Base-by-base conservation (phyloP, 2,113 vertebrate genomes). In the Prochilodus magdalenae region DNA sequence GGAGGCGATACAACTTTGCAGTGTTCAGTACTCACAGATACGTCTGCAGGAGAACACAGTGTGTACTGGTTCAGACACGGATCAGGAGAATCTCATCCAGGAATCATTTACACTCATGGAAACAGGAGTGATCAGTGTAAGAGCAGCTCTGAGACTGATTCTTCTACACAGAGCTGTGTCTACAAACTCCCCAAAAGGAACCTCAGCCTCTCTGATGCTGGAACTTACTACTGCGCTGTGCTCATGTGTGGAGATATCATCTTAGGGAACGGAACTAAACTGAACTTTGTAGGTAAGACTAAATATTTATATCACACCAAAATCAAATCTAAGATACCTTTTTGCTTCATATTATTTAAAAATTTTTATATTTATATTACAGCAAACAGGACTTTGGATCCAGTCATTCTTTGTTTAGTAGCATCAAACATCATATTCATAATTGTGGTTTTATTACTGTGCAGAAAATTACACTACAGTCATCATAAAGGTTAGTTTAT, bases 151-250 rank as follows among this genome's bases (percentile, higher is more conserved):
- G 65, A 67, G 65, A 26, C 65, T 67, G 65, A 22, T 57, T 57
- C 55, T 57, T 13, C 55, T 57, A 57, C 55, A 57, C 55, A 57
- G 55, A 57, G 55, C 55, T 57, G 55, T 57, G 55, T 57, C 55
- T 57, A 57, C 55, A 57, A n/a, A 57, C 55, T 22, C 55, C 55
- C 55, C 55, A 57, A 57, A 22, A 57, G 20, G 4, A 57, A 57
- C 55, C 55, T 57, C 55, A 57, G 55, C 22, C 55, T 57, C 55
- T 67, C 65, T 36, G 65, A 67, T 20, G 30, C 65, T 67, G 65
- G 30, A 18, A 36, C 65, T 36, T 67, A 67, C 65, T 57, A 67
- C 65, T 36, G 65, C 22, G 65, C 30, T 67, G 65, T 67, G 65
- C 20, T 20, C 26, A 40, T 40, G 30, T 67, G 63, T 67, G 65